phyloP scores from a whole-genome alignment of 2,113 vertebrate genomes.

The Silurus glanis region DNA sequence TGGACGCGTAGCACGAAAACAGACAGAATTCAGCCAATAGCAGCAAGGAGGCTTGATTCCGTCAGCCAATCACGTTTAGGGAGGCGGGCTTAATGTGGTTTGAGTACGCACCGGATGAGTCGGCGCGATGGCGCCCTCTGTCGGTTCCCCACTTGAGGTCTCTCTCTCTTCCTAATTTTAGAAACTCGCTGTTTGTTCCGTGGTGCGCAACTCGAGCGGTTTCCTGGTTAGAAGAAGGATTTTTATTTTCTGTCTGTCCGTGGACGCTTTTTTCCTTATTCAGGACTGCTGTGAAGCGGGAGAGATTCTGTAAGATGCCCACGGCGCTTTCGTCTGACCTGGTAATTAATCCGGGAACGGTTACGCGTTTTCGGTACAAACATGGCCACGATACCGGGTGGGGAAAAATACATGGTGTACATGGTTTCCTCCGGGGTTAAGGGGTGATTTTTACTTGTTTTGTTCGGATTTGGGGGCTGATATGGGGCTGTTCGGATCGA shows the following conservation, averaged over 20 bases:
- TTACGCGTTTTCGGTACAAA: background rate
- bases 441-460: background rate
- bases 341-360: background rate
- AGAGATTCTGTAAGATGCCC: background rate
- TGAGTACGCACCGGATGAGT: background rate
- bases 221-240: background rate
- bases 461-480: too few species aligned
- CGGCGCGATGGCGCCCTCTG: conserved; percentile 10
- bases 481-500: background rate
- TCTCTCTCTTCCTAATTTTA: conserved; percentile 27
- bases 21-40: background rate
- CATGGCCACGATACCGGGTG: background rate
- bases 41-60: background rate
- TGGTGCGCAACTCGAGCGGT: conserved; percentile 16
- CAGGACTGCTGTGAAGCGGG: background rate
- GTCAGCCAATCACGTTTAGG: background rate
- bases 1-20: fast-evolving
- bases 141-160: background rate
- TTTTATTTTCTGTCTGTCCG: background rate
- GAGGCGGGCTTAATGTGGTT: background rate
- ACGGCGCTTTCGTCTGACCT: background rate
- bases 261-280: background rate
- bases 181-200: conserved; percentile 22
- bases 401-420: background rate
- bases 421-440: background rate